Percentiles rank a stretch among this genome's conserved stretches.
Conservation (phyloP, 2,888 invertebrate species). For the Caenorhabditis drosophilae region DNA sequence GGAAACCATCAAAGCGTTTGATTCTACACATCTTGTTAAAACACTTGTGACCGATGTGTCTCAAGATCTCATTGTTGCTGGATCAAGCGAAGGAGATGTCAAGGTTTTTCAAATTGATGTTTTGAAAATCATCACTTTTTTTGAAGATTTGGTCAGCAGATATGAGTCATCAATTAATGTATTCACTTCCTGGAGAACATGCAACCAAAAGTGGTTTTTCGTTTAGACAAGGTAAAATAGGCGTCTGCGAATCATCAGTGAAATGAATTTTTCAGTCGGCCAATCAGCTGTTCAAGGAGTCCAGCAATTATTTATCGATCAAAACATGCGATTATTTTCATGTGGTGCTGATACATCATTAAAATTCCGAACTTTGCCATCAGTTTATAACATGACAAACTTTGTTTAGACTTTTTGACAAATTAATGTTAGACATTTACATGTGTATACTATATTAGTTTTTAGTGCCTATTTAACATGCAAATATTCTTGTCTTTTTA, state of each 20-base stretch:
- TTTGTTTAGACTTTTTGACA: constrained; percentile 5
- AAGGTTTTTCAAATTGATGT: constrained; percentile 69
- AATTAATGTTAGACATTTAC: too few relatives aligned
- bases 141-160: constrained; percentile 87
- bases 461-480: too few relatives aligned
- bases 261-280: constrained; percentile 31
- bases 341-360: constrained; percentile 87
- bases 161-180: constrained; percentile 82
- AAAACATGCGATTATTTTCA: constrained; percentile 87
- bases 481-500: too few relatives aligned
- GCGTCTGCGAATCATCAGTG: not conserved
- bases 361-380: constrained; percentile 46
- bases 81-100: constrained; percentile 75
- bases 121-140: not conserved
- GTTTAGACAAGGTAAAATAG: constrained; percentile 80
- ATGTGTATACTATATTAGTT: too few relatives aligned
- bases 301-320: constrained; percentile 90
- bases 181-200: constrained; percentile 91
- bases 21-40: constrained; percentile 92
- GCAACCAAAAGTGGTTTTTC: constrained; percentile 84
- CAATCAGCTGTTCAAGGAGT: constrained; percentile 73
- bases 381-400: constrained; percentile 42
- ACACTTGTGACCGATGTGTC: constrained; percentile 91
- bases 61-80: constrained; percentile 95
- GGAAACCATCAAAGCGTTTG: constrained; percentile 72